Evolutionary conservation across 1,140 invertebrate species (phyloP), one percentile per base, ranked within the genome.

Genomic region (Caligus rogercresseyi): DNA sequence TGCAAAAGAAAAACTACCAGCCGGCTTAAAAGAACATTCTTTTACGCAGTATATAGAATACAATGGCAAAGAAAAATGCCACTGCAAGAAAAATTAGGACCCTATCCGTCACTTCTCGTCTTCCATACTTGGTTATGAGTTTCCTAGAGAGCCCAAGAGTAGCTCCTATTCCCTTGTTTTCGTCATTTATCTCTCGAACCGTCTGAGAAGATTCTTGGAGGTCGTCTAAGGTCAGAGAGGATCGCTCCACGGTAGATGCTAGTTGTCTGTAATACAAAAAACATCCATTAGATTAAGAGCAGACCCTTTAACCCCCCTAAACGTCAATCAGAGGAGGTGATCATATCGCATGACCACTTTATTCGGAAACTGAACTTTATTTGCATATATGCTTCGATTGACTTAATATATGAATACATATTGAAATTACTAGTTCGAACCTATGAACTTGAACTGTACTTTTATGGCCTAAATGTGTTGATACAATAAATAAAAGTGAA

Each of bases 81-180:
- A 96, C 85, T 54, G 89, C 89, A 69, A 96, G 81, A 64, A 87
- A 82, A 65, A 96, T 81, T 0, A 96, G 76, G 53, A 91, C 79
- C 79, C 93, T 95, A 71, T 97, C 92, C 0, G 93, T 97, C 59
- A 90, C 83, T 76, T 97, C 91, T 24, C 92, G 74, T 66, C 91
- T 75, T 1, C 87, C 88, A 74, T 95, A 97, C 77, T 96, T 97
- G 19, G 86, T 89, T 31, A 97, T 74, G 1, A 97, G 75, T 73
- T 90, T 91, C 64, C 84, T 83, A 0, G 90, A 91, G 70, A 89
- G 88, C 14, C 81, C 77, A 67, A 96, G 91, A 11, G 84, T 83
- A 67, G 85, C 83, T 7, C 86, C 84, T 65, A 92, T 92, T 63
- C 81, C 80, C 67, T 86, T 81, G 15, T 95, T 75, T 73, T 96